A percentile compares a stretch with the other conserved stretches of the same genome.
Conservation (phyloP, 92 coral and sea anemone genomes). For the Zoanthus solanderi region DNA sequence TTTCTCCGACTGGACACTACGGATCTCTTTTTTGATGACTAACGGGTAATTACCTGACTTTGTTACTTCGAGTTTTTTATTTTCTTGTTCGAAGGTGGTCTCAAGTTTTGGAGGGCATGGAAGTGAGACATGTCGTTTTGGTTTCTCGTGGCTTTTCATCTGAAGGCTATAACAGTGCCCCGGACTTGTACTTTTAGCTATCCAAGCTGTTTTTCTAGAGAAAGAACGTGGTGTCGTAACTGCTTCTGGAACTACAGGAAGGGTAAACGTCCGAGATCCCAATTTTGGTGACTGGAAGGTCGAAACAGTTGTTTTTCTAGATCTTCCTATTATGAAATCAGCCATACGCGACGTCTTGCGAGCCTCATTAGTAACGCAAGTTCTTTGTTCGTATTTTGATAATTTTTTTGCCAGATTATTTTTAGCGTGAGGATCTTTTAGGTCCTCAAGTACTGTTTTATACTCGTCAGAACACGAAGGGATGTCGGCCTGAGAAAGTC, state of each 20-base stretch:
- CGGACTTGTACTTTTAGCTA: constrained; percentile 12
- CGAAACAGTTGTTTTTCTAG: not conserved
- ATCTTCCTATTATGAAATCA: not conserved
- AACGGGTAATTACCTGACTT: constrained; percentile 1
- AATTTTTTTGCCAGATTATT: not conserved
- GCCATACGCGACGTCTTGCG: constrained; percentile 31
- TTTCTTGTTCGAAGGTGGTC: not conserved
- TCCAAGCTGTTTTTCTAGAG: constrained; percentile 50
- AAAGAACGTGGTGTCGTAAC: not conserved
- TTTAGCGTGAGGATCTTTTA: constrained; percentile 25
- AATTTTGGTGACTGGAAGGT: not conserved
- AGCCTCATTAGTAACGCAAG: not conserved
- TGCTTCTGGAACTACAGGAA: constrained; percentile 12
- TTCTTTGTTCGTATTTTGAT: constrained; percentile 1
- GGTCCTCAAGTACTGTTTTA: constrained; percentile 31
- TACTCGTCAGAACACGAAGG: constrained; percentile 61
- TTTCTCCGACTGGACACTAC: not conserved
- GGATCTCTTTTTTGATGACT: not conserved
- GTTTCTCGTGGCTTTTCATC: not conserved
- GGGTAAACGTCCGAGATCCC: constrained; percentile 19
- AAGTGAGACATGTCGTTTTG: constrained; percentile 31
- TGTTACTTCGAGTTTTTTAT: constrained; percentile 1
- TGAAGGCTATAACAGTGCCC: not conserved
- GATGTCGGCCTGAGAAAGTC: constrained; percentile 44
- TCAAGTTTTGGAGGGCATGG: constrained; percentile 33